These are phyloP conservation scores for Aegypius monachus DNA, from an alignment of 2,113 vertebrate genomes.

Conservation along the genomic window DNA sequence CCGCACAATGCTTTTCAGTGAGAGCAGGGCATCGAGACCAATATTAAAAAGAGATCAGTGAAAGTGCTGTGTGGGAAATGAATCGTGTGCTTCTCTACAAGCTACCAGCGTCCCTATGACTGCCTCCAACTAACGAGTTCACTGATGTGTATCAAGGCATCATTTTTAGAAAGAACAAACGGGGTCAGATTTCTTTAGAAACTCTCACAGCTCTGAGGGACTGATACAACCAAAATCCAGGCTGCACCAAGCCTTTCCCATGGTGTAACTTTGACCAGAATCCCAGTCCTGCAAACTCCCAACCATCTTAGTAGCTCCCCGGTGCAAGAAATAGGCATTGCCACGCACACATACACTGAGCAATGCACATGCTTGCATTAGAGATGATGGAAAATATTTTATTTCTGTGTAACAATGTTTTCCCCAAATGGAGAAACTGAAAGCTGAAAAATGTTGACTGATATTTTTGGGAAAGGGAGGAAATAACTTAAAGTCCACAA, in stretches of 20 bases:
- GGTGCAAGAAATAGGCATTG: background rate
- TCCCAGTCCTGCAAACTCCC: background rate
- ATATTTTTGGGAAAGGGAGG: background rate
- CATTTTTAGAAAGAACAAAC: slow-evolving; percentile 10
- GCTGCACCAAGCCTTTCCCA: background rate
- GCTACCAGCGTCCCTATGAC: background rate
- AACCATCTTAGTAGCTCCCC: background rate
- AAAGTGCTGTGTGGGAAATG: background rate
- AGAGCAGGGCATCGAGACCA: background rate
- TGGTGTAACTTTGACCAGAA: background rate
- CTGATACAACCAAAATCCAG: background rate
- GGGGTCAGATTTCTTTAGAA: background rate
- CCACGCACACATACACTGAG: fast-evolving
- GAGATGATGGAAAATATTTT: background rate
- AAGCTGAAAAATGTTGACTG: background rate
- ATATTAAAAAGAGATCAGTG: background rate
- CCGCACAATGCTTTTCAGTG: background rate
- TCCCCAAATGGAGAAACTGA: background rate
- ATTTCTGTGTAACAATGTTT: background rate
- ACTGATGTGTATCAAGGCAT: background rate
- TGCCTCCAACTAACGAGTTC: slow-evolving; percentile 15
- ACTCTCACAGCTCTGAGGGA: background rate
- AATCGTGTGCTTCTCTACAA: background rate
- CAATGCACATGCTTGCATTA: background rate
- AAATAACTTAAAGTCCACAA: background rate